These are phyloP conservation scores for Trididemnum nubilum DNA, from an alignment of 23 tunicate species.

Conservation along the genomic window DNA sequence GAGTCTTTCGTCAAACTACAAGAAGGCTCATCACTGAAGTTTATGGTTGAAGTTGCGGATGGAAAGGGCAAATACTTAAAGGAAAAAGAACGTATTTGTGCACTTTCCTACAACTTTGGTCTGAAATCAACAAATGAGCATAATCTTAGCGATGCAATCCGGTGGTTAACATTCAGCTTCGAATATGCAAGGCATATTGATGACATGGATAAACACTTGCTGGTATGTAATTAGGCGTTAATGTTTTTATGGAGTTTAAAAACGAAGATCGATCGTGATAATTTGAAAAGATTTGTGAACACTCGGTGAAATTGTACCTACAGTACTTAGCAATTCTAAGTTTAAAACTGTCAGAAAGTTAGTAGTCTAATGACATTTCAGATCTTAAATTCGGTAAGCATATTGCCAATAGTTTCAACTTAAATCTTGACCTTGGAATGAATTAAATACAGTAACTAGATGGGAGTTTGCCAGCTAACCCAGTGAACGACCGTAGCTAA, in stretches of 20 bases:
- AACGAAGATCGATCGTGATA: not conserved
- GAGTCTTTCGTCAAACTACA: not conserved
- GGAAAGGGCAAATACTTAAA: not conserved
- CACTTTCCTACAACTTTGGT: conserved; percentile 56
- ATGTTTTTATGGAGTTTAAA: not conserved
- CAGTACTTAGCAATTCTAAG: no score
- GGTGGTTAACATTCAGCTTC: conserved; percentile 57
- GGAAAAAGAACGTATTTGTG: conserved; percentile 33
- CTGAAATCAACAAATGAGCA: conserved; percentile 20
- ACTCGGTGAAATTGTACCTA: not conserved
- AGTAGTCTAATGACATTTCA: no score
- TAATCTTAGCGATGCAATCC: conserved; percentile 49
- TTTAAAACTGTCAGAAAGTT: no score
- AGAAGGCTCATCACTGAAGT: not conserved
- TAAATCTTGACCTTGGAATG: no score
- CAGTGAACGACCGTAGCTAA: no score
- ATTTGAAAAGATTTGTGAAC: not conserved
- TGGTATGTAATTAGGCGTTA: no score
- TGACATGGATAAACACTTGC: not conserved
- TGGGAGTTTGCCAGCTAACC: no score
- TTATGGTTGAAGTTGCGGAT: not conserved
- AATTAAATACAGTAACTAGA: no score
- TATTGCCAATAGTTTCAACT: no score
- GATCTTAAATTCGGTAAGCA: no score
- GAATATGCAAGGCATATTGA: conserved; percentile 30